Percentiles rank a stretch among this genome's conserved stretches.
phyloP scores from a whole-genome alignment of 1,140 invertebrate species.

The Drosophila santomea region DNA sequence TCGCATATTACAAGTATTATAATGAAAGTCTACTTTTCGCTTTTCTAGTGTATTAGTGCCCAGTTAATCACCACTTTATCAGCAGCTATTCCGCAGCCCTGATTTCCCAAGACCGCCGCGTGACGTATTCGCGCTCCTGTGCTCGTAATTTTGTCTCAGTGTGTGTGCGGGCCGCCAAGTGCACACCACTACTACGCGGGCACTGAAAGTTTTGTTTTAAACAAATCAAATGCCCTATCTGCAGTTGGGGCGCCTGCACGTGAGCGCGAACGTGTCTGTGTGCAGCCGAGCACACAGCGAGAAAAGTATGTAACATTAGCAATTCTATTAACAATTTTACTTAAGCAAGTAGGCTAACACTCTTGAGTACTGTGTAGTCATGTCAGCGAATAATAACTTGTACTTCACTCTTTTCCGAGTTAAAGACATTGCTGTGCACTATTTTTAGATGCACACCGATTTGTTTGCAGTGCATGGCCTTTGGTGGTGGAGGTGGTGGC shows the following conservation, averaged over 20 bases:
- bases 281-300: constrained; percentile 6
- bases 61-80: background rate
- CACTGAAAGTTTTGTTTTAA: constrained; percentile 58
- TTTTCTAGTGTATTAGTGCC: too few species aligned
- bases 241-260: constrained; percentile 54
- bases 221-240: constrained; percentile 65
- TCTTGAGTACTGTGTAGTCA: background rate
- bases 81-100: constrained; percentile 33
- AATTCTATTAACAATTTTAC: too few species aligned
- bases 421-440: too few species aligned
- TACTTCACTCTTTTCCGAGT: too few species aligned
- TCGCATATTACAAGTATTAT: too few species aligned
- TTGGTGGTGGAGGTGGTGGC: constrained; percentile 11
- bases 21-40: too few species aligned
- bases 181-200: constrained; percentile 29
- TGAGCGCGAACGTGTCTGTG: constrained; percentile 70
- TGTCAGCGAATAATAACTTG: too few species aligned
- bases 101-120: constrained; percentile 38
- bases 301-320: background rate
- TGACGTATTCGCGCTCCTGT: constrained; percentile 58
- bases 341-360: background rate
- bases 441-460: too few species aligned
- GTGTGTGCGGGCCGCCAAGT: constrained; percentile 40
- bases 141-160: constrained; percentile 27
- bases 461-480: background rate